Evolutionary conservation across 2,797 vertebrate genomes (phyloP).

Genomic region (Sandelia bainsii): DNA sequence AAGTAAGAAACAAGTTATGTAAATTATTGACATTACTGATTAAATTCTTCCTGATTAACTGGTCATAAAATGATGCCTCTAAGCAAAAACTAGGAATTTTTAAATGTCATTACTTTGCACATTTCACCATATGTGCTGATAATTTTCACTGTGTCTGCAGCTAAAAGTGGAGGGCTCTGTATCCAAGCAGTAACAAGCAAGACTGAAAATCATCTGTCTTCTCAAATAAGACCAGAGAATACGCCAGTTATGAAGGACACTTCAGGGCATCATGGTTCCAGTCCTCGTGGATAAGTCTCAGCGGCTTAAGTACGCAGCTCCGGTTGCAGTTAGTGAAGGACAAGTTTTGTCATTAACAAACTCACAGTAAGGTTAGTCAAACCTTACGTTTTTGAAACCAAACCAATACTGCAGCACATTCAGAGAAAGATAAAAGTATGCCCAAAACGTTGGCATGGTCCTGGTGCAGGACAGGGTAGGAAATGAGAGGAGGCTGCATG

Average conservation of each 20-base stretch:
- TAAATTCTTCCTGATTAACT: no score
- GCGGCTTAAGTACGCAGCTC: background rate
- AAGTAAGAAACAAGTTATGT: no score
- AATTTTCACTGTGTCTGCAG: background rate
- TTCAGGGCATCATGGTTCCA: background rate
- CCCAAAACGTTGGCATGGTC: slow-evolving; percentile 41
- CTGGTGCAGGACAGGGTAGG: slow-evolving; percentile 43
- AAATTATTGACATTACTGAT: no score
- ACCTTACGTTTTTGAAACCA: slow-evolving; percentile 8
- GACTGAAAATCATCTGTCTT: background rate
- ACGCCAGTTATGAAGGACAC: slow-evolving; percentile 5
- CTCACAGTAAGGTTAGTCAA: slow-evolving; percentile 22
- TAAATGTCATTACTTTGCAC: no score
- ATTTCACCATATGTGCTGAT: no score
- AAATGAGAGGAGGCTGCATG: slow-evolving; percentile 44
- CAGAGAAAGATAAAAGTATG: slow-evolving; percentile 15
- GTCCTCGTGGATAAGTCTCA: background rate
- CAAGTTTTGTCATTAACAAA: slow-evolving; percentile 19
- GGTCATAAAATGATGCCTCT: no score
- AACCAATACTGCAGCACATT: slow-evolving; percentile 26
- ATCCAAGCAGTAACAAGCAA: background rate
- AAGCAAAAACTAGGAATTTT: no score
- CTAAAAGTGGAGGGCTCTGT: background rate
- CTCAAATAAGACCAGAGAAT: slow-evolving; percentile 15
- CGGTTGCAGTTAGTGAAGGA: background rate